Evolutionary conservation across 2,113 vertebrate genomes (phyloP).

Genomic region (Podocnemis expansa): DNA sequence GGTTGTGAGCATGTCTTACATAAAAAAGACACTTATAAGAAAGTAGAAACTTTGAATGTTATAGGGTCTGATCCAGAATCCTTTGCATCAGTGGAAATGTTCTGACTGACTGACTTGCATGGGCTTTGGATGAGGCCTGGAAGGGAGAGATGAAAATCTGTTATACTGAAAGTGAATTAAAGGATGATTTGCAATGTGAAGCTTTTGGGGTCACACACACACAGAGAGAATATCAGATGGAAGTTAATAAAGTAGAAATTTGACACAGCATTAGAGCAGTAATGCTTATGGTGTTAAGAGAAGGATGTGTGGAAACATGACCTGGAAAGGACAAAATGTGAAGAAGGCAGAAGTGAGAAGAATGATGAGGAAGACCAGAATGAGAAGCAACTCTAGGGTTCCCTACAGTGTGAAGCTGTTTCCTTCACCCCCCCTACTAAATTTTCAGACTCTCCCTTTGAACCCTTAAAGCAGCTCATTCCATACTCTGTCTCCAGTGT

Average conservation of each 20-base stretch:
- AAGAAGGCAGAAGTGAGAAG: rapidly evolving
- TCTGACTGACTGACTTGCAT: background rate
- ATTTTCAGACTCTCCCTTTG: background rate
- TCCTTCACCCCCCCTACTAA: background rate
- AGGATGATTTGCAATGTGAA: background rate
- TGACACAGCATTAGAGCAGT: background rate
- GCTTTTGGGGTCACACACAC: background rate
- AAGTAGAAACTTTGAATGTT: background rate
- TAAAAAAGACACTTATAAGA: background rate
- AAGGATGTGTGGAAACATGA: background rate
- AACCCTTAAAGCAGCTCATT: background rate
- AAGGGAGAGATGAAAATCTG: background rate
- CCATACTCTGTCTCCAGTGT: background rate
- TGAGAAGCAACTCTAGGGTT: background rate
- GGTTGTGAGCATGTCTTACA: background rate
- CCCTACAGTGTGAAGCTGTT: too few species aligned
- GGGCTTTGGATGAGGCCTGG: background rate
- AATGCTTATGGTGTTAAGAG: background rate
- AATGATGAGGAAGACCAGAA: background rate
- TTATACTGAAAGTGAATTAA: background rate
- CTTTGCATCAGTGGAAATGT: background rate
- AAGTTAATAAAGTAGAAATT: background rate
- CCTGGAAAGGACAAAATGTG: background rate
- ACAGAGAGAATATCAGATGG: background rate
- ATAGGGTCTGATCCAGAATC: background rate